phyloP scores from a whole-genome alignment of 2,888 invertebrate species.

The Osedax frankpressi region DNA sequence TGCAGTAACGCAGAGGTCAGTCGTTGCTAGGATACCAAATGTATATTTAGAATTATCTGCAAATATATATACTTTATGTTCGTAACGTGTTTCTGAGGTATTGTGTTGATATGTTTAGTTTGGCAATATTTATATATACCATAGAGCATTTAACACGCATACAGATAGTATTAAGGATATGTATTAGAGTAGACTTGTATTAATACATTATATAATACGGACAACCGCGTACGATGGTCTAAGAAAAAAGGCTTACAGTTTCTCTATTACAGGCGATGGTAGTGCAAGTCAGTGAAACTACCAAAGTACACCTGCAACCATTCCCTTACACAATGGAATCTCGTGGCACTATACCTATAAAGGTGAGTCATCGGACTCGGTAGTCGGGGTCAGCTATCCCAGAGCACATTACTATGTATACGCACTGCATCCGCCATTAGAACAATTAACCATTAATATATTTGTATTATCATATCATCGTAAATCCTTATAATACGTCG shows the following conservation, averaged over 20 bases:
- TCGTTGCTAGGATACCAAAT: background rate
- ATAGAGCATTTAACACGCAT: too few species aligned
- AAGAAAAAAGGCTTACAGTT: background rate
- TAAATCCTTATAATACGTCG: too few species aligned
- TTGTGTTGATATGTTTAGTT: too few species aligned
- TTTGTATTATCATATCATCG: background rate
- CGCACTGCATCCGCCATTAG: too few species aligned
- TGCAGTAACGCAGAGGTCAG: conserved; percentile 16
- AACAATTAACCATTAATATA: too few species aligned
- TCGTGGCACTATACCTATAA: conserved; percentile 19
- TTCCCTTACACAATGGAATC: conserved; percentile 11
- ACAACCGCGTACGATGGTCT: too few species aligned
- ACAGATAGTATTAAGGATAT: too few species aligned
- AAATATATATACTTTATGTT: background rate
- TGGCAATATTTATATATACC: background rate
- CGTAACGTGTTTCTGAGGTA: too few species aligned
- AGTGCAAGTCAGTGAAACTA: conserved; percentile 17
- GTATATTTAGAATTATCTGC: background rate
- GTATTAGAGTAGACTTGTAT: background rate
- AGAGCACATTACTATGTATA: too few species aligned
- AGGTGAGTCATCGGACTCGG: too few species aligned
- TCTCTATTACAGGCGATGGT: conserved; percentile 19
- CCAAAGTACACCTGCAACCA: conserved; percentile 2
- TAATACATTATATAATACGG: too few species aligned
- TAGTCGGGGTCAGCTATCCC: too few species aligned